Conservation (phyloP, 2,113 vertebrate species). For the Melanostigma gelatinosum region DNA sequence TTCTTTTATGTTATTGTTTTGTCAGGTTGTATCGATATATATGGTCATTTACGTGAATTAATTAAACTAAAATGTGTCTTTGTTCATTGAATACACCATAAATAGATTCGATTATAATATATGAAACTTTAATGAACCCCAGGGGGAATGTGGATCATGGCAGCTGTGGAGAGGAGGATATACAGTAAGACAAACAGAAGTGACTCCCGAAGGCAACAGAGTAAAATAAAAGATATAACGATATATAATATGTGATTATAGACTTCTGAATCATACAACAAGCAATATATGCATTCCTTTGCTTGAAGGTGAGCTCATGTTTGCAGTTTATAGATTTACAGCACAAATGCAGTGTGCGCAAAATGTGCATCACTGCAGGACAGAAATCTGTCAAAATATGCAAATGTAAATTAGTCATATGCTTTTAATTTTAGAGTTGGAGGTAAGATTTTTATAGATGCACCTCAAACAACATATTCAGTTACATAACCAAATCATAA, state of each 20-base stretch:
- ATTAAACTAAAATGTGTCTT: constrained; percentile 31
- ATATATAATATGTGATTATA: constrained; percentile 1
- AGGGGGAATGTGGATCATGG: constrained; percentile 70
- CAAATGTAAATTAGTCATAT: constrained; percentile 45
- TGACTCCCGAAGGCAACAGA: constrained; percentile 17
- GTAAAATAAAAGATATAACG: constrained; percentile 14
- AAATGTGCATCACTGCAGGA: constrained; percentile 24
- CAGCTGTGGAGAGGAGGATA: constrained; percentile 45
- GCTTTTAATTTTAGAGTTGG: constrained; percentile 29
- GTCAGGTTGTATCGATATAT: constrained; percentile 19
- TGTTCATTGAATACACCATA: constrained; percentile 55
- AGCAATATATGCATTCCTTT: constrained; percentile 3
- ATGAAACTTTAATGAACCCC: constrained; percentile 75
- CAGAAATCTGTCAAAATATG: constrained; percentile 22
- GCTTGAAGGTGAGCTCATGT: neutral
- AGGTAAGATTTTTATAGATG: constrained; percentile 18
- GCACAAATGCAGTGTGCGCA: constrained; percentile 18
- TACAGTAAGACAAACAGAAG: constrained; percentile 56
- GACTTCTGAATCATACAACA: neutral
- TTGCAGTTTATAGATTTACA: constrained; percentile 28
- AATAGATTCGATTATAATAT: constrained; percentile 61
- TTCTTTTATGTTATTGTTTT: constrained; percentile 6
- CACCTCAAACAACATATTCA: constrained; percentile 7
- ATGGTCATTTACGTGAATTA: constrained; percentile 42
- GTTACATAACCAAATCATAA: constrained; percentile 37